Conservation (phyloP, 2,888 invertebrate genomes). For the Parnassius smintheus region DNA sequence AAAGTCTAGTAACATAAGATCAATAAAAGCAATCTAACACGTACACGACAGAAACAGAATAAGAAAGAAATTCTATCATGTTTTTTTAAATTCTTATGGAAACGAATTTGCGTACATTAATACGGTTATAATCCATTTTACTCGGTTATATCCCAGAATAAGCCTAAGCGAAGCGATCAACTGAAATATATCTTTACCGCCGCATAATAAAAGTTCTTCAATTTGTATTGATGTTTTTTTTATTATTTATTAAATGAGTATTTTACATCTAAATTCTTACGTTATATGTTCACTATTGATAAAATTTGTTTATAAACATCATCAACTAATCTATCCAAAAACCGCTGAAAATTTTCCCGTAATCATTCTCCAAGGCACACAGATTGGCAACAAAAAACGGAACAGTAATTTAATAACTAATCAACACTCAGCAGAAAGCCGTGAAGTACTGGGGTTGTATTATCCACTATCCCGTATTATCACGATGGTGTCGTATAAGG, state of each 20-base stretch:
- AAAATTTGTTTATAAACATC: background rate
- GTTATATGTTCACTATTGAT: background rate
- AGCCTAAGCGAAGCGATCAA: constrained; percentile 11
- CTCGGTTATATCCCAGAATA: constrained; percentile 6
- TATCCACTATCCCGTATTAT: no score
- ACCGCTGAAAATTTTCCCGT: background rate
- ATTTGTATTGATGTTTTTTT: background rate
- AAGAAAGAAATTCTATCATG: background rate
- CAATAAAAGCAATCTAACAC: constrained; percentile 4
- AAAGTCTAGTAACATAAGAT: no score
- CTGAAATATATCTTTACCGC: constrained; percentile 6
- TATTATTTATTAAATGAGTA: background rate
- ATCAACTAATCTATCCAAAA: background rate
- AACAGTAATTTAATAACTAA: no score
- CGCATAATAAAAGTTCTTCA: background rate
- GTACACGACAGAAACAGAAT: constrained; percentile 4
- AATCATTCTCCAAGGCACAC: background rate
- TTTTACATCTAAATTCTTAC: background rate
- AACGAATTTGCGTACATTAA: constrained; percentile 14
- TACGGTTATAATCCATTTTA: constrained; percentile 8
- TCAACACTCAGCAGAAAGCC: no score
- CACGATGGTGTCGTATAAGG: no score
- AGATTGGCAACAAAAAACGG: background rate
- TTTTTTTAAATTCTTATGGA: constrained; percentile 4
- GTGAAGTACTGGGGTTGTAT: no score